Percentiles rank a stretch among this genome's conserved stretches.
These are phyloP conservation scores for Scaptomyza polygonia DNA, from an alignment of 2,888 invertebrate genomes.

Conservation along the genomic window DNA sequence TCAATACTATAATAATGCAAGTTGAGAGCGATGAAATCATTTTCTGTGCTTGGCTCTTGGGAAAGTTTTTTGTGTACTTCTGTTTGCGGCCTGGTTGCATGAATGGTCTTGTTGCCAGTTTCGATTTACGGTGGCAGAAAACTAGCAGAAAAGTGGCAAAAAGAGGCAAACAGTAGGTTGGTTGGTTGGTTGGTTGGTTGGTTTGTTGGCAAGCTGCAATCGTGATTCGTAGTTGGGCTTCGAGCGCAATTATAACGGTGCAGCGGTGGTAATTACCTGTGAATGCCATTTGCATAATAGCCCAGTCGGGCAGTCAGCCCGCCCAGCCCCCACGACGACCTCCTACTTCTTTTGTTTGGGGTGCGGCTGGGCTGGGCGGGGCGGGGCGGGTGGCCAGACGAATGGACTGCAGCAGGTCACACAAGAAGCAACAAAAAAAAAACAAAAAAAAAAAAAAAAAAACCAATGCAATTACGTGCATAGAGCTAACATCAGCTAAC, in stretches of 20 bases:
- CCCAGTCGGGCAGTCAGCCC: constrained; percentile 14
- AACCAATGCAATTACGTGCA: constrained; percentile 68
- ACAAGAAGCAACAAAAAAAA: too few species aligned
- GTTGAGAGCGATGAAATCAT: constrained; percentile 47
- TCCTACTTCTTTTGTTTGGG: background rate
- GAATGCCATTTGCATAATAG: constrained; percentile 82
- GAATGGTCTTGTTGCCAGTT: constrained; percentile 65
- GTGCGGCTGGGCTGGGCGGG: background rate
- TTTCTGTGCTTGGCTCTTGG: constrained; percentile 54
- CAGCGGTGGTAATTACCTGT: constrained; percentile 81
- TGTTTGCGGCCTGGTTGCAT: constrained; percentile 40
- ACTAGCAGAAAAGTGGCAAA: constrained; percentile 19
- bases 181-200: too few species aligned
- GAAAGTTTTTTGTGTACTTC: constrained; percentile 49
- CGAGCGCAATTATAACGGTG: constrained; percentile 82
- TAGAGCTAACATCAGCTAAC: constrained; percentile 36
- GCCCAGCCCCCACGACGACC: background rate
- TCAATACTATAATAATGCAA: constrained; percentile 6
- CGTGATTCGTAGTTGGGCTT: constrained; percentile 81
- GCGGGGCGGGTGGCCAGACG: constrained; percentile 19
- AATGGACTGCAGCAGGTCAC: constrained; percentile 36
- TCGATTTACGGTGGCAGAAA: constrained; percentile 51
- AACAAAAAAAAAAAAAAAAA: constrained; percentile 14
- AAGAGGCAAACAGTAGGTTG: constrained; percentile 16
- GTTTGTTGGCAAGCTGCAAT: constrained; percentile 54